phyloP scores from a whole-genome alignment of 30 jellyfish, hydroid and myxozoan genomes.

The Pseudorhiza aurosa region DNA sequence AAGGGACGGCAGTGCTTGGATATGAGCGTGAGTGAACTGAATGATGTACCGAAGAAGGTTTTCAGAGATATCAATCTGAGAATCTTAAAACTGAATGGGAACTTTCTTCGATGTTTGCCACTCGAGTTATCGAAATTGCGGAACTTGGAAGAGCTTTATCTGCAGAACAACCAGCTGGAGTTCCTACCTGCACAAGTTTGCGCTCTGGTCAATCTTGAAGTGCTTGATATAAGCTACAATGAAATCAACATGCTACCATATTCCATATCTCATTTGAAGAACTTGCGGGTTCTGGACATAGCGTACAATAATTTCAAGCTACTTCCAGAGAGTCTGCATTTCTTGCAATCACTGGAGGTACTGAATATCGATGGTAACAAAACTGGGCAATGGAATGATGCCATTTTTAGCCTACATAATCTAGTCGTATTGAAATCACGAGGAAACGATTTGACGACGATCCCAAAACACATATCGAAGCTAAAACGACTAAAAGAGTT shows the following conservation, averaged over 20 bases:
- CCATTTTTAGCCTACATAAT: slow-evolving; percentile 36
- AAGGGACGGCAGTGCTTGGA: slow-evolving; percentile 57
- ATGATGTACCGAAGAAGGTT: slow-evolving; percentile 29
- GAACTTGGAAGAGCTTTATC: slow-evolving; percentile 51
- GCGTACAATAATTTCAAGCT: slow-evolving; percentile 49
- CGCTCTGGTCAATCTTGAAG: slow-evolving; percentile 41
- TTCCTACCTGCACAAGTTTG: slow-evolving; percentile 77
- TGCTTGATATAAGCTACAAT: slow-evolving; percentile 64
- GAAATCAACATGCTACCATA: slow-evolving; percentile 54
- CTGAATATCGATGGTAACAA: slow-evolving; percentile 44
- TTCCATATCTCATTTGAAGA: slow-evolving; percentile 36
- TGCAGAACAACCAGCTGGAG: slow-evolving; percentile 59
- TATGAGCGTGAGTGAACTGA: slow-evolving; percentile 54
- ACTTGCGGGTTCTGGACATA: slow-evolving; percentile 32
- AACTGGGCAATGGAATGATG: slow-evolving; percentile 5
- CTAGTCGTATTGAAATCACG: slow-evolving; percentile 13
- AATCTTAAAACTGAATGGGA: slow-evolving; percentile 48
- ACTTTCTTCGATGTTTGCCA: slow-evolving; percentile 48
- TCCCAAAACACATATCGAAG: slow-evolving; percentile 54
- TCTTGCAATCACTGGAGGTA: slow-evolving; percentile 24
- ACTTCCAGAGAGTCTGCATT: slow-evolving; percentile 57
- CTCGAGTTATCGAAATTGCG: slow-evolving; percentile 44
- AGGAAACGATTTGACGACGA: slow-evolving; percentile 1
- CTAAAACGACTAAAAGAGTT: slow-evolving; percentile 46
- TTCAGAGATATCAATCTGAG: slow-evolving; percentile 21